phyloP scores from a whole-genome alignment of 1,140 invertebrate genomes.

The Delia radicum region DNA sequence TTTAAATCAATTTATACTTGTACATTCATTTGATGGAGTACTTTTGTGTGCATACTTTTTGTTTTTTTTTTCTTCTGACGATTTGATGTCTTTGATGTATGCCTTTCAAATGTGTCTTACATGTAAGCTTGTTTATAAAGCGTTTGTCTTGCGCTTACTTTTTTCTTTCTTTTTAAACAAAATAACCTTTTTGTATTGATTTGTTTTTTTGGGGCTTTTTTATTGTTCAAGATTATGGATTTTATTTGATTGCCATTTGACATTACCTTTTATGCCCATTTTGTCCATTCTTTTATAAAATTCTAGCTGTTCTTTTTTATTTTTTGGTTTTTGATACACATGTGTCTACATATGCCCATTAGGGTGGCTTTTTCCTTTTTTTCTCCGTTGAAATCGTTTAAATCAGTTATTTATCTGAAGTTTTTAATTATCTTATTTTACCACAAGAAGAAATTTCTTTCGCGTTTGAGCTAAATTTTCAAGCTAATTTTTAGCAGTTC shows the following conservation, averaged over 20 bases:
- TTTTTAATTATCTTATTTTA: no score
- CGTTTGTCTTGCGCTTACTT: no score
- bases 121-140: not conserved
- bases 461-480: no score
- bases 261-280: not conserved
- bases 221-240: not conserved
- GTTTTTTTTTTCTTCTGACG: not conserved
- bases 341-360: no score
- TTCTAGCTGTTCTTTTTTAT: not conserved
- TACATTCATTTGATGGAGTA: not conserved
- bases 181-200: no score
- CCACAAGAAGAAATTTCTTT: no score
- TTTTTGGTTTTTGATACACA: no score
- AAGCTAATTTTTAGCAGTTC: no score
- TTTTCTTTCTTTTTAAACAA: no score
- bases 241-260: constrained; percentile 4
- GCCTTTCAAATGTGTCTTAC: not conserved
- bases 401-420: no score
- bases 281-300: not conserved
- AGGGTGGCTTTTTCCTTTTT: no score
- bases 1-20: not conserved
- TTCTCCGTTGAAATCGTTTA: no score
- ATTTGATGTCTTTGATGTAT: not conserved
- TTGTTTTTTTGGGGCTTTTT: not conserved
- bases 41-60: not conserved